phyloP scores from a whole-genome alignment of 2,888 invertebrate species.

The Heliconius ethilla region DNA sequence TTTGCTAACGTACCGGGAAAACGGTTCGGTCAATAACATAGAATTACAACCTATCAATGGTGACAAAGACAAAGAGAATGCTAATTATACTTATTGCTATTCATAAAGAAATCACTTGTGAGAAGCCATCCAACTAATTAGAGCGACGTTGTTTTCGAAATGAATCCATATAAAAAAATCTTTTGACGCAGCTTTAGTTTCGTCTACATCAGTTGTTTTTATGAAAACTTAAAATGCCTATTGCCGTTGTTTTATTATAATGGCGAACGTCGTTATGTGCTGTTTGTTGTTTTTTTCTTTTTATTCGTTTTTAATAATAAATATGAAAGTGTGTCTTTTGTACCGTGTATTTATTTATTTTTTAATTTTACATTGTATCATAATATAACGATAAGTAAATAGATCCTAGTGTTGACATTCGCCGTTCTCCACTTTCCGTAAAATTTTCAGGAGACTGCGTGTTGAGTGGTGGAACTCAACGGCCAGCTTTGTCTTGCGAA shows the following conservation, averaged over 20 bases:
- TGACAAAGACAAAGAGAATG: slow-evolving; percentile 37
- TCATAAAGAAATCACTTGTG: slow-evolving; percentile 39
- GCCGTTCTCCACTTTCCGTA: too few relatives aligned
- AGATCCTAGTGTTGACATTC: not conserved
- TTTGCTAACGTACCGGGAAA: slow-evolving; percentile 33
- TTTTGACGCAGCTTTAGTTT: slow-evolving; percentile 27
- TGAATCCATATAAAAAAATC: slow-evolving; percentile 36
- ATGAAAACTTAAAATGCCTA: slow-evolving; percentile 15
- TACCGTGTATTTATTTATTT: not conserved
- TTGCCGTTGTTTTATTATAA: slow-evolving; percentile 10
- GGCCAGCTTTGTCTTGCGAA: too few relatives aligned
- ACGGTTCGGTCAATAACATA: slow-evolving; percentile 37
- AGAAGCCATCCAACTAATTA: slow-evolving; percentile 44
- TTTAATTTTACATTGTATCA: not conserved
- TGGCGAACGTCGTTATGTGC: not conserved
- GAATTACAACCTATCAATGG: slow-evolving; percentile 36
- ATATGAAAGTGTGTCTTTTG: not conserved
- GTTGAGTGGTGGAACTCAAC: too few relatives aligned
- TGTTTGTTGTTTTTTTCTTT: not conserved
- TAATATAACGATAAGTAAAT: not conserved
- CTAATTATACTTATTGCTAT: slow-evolving; percentile 43
- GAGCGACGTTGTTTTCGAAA: slow-evolving; percentile 35
- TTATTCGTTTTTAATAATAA: not conserved
- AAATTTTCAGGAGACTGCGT: too few relatives aligned
- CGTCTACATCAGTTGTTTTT: slow-evolving; percentile 22